Evolutionary conservation across 2,797 vertebrate genomes (phyloP).

Genomic region (Graptemys geographica): DNA sequence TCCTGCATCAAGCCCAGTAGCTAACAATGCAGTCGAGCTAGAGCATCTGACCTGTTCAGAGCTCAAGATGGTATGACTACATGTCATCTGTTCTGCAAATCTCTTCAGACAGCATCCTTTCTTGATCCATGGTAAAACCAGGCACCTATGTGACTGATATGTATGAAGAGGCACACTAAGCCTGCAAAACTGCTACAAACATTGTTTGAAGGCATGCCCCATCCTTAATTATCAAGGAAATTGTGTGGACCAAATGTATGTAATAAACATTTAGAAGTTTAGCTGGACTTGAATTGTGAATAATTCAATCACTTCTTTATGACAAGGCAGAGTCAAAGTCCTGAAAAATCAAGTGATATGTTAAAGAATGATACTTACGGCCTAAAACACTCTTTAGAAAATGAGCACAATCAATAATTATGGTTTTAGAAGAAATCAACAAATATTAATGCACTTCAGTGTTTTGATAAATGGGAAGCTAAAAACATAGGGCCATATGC

Average conservation of each 20-base stretch:
- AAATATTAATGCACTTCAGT: neutral
- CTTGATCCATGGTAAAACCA: neutral
- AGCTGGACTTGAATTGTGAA: conserved; percentile 25
- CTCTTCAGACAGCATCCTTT: neutral
- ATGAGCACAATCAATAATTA: neutral
- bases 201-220: neutral
- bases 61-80: neutral
- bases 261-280: neutral
- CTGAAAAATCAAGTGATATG: neutral
- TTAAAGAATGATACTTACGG: neutral
- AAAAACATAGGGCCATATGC: neutral
- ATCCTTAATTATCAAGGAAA: conserved; percentile 1
- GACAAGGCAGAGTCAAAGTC: conserved; percentile 5
- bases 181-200: neutral
- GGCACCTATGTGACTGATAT: neutral
- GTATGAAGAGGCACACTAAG: neutral
- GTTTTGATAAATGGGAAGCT: neutral
- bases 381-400: neutral
- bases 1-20: neutral
- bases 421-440: neutral
- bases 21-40: neutral
- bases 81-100: neutral
- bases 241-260: neutral
- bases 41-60: neutral
- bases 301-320: conserved; percentile 2